Conservation (phyloP, 2,888 invertebrate genomes). For the Ormyrus pomaceus region DNA sequence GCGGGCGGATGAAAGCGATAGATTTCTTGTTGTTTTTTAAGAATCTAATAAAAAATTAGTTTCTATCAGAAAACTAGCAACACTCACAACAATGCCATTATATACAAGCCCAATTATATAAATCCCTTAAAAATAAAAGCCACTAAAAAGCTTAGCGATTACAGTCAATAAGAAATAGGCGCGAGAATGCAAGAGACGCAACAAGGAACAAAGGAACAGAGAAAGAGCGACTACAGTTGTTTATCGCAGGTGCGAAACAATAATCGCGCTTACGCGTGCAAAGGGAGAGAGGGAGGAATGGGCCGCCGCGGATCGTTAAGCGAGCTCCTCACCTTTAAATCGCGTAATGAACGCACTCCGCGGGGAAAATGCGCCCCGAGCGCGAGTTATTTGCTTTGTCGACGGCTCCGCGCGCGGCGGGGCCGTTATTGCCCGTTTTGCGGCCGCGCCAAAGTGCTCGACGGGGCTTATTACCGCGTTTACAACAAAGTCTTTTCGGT, state of each 20-base stretch:
- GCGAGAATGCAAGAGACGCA: not conserved
- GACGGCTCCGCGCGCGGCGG: slow-evolving; percentile 15
- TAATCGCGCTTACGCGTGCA: slow-evolving; percentile 39
- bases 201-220: not conserved
- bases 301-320: slow-evolving; percentile 40
- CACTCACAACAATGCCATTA: no score
- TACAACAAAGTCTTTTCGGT: no score
- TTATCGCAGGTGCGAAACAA: slow-evolving; percentile 59
- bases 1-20: no score
- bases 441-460: not conserved
- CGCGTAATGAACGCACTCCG: slow-evolving; percentile 45
- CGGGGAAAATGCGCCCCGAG: slow-evolving; percentile 32
- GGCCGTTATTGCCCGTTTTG: slow-evolving; percentile 43
- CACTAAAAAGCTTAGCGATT: no score
- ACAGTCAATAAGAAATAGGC: not conserved
- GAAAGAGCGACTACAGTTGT: slow-evolving; percentile 44
- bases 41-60: no score
- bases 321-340: slow-evolving; percentile 40
- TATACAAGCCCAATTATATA: no score
- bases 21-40: no score
- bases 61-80: no score
- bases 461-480: no score
- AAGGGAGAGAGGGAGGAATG: slow-evolving; percentile 20
- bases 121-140: no score
- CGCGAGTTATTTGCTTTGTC: slow-evolving; percentile 48